Base-by-base conservation (phyloP, 2,888 invertebrate genomes). In the Yponomeuta plumbellus region DNA sequence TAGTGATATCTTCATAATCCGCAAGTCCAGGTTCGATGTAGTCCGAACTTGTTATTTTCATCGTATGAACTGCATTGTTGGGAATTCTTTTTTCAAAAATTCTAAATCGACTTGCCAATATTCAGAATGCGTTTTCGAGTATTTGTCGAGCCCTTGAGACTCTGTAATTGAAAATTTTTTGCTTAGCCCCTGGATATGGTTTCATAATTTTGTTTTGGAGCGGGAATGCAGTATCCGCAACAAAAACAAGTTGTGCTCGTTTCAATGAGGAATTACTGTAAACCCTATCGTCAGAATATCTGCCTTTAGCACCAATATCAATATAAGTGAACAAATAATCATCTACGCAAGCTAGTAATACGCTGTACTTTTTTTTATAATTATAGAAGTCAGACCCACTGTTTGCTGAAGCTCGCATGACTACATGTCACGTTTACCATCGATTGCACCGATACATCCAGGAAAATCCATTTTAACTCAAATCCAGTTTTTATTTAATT, bases 341-440 rank as follows among this genome's bases (percentile, higher is more conserved):
- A 72, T 79, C 73, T 61, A 69, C 75, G 61, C 74, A 58, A 22
- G 74, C 77, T 68, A 77, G 66, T 40, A 78, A 64, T 26, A 75
- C 71, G 59, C 74, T 62, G 34, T 62, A 26, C 22, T 34, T 62
- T 62, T 26, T 26, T 68, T 77, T 79, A 66, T 78, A 77, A 65
- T 77, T 79, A 66, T 69, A 74, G 67, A 68, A 78, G 1, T 63
- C 17, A 34, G 70, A 70, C 11, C 74, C 75, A 22, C 67, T 68
- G 57, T 72, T 69, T 2, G 20, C 6, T 52, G 77, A 76, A 56
- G 69, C 70, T 70, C 70, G 69, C 23, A 77, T 62, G 26, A 62
- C 61, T 26, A 74, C 65, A 66, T 76, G n/a, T n/a, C n/a, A n/a
- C n/a, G 77, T 66, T 78, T 73, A 11, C 75, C 76, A 70, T 79